Percentiles rank a stretch among this genome's conserved stretches.
These are phyloP conservation scores for Achatina immaculata DNA, from an alignment of 1,140 invertebrate species.

Conservation along the genomic window DNA sequence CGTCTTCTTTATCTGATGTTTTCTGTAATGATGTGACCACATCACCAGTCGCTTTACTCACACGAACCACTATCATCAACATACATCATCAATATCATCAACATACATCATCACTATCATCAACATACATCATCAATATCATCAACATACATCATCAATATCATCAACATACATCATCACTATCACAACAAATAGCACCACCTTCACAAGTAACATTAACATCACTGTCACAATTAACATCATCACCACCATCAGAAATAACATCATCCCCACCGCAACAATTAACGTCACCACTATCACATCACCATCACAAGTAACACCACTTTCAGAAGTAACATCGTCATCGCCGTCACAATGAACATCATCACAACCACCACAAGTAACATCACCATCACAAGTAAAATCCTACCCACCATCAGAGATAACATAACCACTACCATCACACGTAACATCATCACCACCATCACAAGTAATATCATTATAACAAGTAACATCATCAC, in stretches of 20 bases:
- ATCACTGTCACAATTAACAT: not conserved
- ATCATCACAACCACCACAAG: not conserved
- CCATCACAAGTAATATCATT: not conserved
- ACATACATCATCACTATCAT: no score
- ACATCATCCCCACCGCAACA: not conserved
- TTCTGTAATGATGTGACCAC: no score
- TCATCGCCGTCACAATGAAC: not conserved
- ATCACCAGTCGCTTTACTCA: no score
- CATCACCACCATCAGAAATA: not conserved
- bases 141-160: not conserved
- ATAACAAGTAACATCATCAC: not conserved
- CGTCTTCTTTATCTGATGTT: no score
- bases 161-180: not conserved
- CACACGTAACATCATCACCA: not conserved
- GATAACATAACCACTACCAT: not conserved
- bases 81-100: not conserved
- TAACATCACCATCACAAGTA: constrained; percentile 10
- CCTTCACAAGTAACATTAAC: not conserved
- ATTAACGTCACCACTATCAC: not conserved
- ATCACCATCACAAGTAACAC: not conserved
- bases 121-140: not conserved
- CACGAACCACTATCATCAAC: no score
- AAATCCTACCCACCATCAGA: not conserved
- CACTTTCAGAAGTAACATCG: not conserved
- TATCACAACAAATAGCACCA: not conserved